A percentile compares a stretch with the other conserved stretches of the same genome.
Conservation (phyloP, 1,140 invertebrate genomes). For the Microplitis demolitor region DNA sequence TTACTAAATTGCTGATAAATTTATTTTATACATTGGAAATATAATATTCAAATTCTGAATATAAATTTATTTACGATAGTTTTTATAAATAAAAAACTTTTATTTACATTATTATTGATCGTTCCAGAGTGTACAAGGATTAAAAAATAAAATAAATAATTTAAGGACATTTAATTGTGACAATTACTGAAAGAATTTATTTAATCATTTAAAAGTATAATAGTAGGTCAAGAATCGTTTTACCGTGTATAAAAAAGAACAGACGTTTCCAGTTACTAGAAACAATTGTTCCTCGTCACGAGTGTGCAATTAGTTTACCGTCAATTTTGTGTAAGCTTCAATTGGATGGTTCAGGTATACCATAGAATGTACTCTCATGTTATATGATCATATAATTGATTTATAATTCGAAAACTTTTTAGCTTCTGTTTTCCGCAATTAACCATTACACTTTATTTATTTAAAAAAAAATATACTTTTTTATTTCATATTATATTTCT, state of each 20-base stretch:
- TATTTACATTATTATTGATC: too few relatives aligned
- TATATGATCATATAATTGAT: background rate
- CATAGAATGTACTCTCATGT: background rate
- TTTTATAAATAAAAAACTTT: too few relatives aligned
- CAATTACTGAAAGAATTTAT: too few relatives aligned
- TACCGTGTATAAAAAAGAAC: background rate
- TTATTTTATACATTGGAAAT: too few relatives aligned
- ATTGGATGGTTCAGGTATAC: slow-evolving; percentile 9
- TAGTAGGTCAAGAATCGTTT: background rate
- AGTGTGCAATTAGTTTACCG: slow-evolving; percentile 13
- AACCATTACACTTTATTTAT: too few relatives aligned
- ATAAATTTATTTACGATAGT: too few relatives aligned
- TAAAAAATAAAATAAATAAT: too few relatives aligned
- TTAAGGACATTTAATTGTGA: too few relatives aligned
- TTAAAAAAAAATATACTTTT: background rate
- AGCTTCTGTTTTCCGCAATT: background rate
- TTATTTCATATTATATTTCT: background rate
- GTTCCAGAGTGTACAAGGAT: too few relatives aligned
- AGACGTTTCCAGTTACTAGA: background rate
- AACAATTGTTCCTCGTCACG: background rate
- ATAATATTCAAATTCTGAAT: too few relatives aligned
- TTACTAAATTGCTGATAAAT: too few relatives aligned
- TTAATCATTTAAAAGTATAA: background rate
- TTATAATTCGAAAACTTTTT: background rate
- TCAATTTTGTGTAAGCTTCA: slow-evolving; percentile 3